These are phyloP conservation scores for Pitta sordida DNA, from an alignment of 2,113 vertebrate genomes.

Conservation along the genomic window DNA sequence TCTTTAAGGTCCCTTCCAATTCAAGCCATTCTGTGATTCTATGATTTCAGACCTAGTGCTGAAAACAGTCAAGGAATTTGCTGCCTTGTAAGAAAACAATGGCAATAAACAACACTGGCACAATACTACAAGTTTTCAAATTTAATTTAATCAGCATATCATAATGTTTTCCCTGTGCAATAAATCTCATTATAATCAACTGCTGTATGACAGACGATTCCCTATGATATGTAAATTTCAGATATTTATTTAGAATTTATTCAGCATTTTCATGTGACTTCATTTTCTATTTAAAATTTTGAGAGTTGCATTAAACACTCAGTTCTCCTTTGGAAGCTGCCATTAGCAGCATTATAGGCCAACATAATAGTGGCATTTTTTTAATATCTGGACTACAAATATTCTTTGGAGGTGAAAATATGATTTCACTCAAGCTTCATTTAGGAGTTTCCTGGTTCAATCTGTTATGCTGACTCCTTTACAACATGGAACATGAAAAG, in stretches of 20 bases:
- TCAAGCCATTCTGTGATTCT: not conserved
- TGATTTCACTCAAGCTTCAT: not conserved
- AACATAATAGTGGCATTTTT: not conserved
- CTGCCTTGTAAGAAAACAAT: not conserved
- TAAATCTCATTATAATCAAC: constrained; percentile 29
- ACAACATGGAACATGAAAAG: not conserved
- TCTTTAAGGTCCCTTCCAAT: not conserved
- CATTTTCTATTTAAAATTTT: not conserved
- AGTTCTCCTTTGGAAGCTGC: not conserved
- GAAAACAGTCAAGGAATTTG: not conserved
- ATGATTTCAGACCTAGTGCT: not conserved
- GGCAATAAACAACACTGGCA: not conserved
- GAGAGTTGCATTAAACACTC: not conserved
- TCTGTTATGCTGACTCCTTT: not conserved
- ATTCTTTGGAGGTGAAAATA: not conserved
- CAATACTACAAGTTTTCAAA: constrained; percentile 4
- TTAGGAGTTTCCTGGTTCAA: not conserved
- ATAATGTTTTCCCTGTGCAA: constrained; percentile 29
- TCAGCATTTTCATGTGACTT: not conserved
- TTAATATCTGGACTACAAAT: not conserved
- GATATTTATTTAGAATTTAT: constrained; percentile 43
- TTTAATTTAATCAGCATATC: constrained; percentile 26
- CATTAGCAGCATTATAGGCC: not conserved
- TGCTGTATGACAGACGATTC: not conserved
- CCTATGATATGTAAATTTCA: constrained; percentile 44